Evolutionary conservation across 2,113 vertebrate genomes (phyloP).

Genomic region (Cathartes aura): DNA sequence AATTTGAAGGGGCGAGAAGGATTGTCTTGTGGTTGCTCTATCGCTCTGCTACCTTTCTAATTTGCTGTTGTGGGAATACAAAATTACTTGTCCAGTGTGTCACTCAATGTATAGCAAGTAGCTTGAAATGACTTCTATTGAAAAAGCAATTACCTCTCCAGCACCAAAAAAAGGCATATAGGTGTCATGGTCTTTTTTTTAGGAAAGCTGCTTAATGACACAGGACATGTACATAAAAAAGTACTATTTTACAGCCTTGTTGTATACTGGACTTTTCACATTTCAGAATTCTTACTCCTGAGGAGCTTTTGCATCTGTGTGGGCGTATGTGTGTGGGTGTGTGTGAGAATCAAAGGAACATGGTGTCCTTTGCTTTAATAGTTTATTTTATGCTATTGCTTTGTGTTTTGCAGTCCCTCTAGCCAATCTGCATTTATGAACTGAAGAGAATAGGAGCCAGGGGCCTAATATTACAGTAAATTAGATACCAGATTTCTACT

Average conservation of each 20-base stretch:
- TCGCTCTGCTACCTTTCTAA: constrained; percentile 16
- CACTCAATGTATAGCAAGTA: constrained; percentile 35
- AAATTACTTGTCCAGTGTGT: constrained; percentile 46
- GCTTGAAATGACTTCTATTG: constrained; percentile 10
- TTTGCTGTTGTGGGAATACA: constrained; percentile 37
- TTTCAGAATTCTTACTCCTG: constrained; percentile 22
- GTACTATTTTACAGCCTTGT: constrained; percentile 51
- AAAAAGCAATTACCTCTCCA: constrained; percentile 41
- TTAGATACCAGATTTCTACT: constrained; percentile 52
- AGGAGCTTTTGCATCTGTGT: constrained; percentile 1
- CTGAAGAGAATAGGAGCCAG: constrained; percentile 54
- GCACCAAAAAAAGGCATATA: not conserved
- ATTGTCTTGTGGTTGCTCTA: not conserved
- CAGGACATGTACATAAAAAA: constrained; percentile 40
- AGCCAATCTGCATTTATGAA: constrained; percentile 69
- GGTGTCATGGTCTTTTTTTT: constrained; percentile 6
- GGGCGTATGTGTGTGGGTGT: not conserved
- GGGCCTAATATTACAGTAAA: constrained; percentile 59
- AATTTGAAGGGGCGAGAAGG: not conserved
- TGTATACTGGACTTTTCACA: not conserved
- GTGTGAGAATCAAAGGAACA: constrained; percentile 48
- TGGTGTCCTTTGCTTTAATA: constrained; percentile 63
- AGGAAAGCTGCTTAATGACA: constrained; percentile 40
- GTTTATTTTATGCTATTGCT: constrained; percentile 55
- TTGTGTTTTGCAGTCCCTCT: constrained; percentile 50